These are phyloP conservation scores for Podarcis siculus DNA, from an alignment of 2,797 vertebrate species.

Conservation along the genomic window DNA sequence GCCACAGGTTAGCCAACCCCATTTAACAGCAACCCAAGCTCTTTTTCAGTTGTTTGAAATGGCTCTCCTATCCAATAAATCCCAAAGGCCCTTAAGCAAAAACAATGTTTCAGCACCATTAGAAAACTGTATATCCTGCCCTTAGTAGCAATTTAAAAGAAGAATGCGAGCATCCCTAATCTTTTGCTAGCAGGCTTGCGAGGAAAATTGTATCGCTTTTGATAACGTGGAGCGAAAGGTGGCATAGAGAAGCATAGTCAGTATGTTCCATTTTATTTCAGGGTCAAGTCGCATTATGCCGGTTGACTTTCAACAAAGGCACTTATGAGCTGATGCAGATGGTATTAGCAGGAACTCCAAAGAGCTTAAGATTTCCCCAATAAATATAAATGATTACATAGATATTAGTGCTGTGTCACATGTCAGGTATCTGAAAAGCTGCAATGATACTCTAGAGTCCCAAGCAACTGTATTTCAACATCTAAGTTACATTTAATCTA, in stretches of 20 bases:
- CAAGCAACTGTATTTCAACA: slow-evolving; percentile 39
- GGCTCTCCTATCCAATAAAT: neutral
- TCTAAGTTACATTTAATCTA: slow-evolving; percentile 23
- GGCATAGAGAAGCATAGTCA: neutral
- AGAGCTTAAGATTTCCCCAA: neutral
- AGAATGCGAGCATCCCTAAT: neutral
- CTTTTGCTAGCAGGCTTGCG: neutral
- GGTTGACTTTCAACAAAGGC: neutral
- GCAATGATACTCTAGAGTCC: slow-evolving; percentile 24
- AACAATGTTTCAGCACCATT: neutral
- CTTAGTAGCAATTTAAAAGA: neutral
- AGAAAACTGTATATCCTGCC: neutral
- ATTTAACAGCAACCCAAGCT: too few species aligned
- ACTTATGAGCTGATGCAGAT: neutral
- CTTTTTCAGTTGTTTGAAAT: neutral
- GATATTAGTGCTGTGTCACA: neutral
- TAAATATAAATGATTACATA: neutral
- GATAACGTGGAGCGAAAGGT: slow-evolving; percentile 4
- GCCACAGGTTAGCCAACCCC: too few species aligned
- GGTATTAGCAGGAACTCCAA: neutral
- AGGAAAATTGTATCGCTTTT: neutral
- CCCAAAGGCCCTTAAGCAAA: neutral
- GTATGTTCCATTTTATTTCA: neutral
- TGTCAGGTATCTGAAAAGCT: neutral
- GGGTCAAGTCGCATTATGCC: neutral